Base-by-base conservation (phyloP, 92 coral and sea anemone genomes). In the Isaurus tuberculatus region DNA sequence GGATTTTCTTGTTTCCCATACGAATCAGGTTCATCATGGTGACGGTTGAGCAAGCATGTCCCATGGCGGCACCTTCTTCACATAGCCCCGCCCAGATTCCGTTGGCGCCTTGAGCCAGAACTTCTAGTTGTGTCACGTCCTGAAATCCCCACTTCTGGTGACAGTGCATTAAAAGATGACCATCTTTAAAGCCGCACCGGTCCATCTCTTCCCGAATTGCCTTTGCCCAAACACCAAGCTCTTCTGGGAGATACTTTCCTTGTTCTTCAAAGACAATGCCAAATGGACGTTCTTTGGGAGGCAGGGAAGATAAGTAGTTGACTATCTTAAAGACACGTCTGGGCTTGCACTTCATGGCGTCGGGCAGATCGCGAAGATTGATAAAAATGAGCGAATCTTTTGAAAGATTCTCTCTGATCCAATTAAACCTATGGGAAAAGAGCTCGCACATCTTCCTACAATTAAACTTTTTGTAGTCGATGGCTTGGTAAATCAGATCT, bases 241-340 rank as follows among this genome's bases (percentile, higher is more conserved):
- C 95, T 49, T 86, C 95, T 14, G 95, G 95, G n/a, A 91, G 90
- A 83, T 85, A 85, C 85, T 88, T 91, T 5, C 94, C 94, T 66
- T 79, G 73, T 51, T 91, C 95, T 72, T 91, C 92, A 84, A 23
- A 75, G 33, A 88, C 36, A 26, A 91, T 65, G 26, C 92, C 95
- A 83, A 91, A 88, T 1, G 95, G 95, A 27, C 92, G 92, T 13
- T 89, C 84, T 0, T 83, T 25, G 17, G 33, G 49, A 2, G 88
- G 87, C 60, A 91, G 58, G 16, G 95, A 91, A 3, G 92, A 89
- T 16, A 91, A 65, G 65, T 81, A 89, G 22, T 63, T 63, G 13
- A 63, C 34, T 13, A 63, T 5, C 19, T 63, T 63, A 14, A 93
- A 86, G 65, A 86, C 73, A 16, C 94, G 91, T 63, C 74, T 87